A percentile compares a stretch with the other conserved stretches of the same genome.
Evolutionary conservation across 2,113 vertebrate genomes (phyloP).

Genomic region (Rhea americana): DNA sequence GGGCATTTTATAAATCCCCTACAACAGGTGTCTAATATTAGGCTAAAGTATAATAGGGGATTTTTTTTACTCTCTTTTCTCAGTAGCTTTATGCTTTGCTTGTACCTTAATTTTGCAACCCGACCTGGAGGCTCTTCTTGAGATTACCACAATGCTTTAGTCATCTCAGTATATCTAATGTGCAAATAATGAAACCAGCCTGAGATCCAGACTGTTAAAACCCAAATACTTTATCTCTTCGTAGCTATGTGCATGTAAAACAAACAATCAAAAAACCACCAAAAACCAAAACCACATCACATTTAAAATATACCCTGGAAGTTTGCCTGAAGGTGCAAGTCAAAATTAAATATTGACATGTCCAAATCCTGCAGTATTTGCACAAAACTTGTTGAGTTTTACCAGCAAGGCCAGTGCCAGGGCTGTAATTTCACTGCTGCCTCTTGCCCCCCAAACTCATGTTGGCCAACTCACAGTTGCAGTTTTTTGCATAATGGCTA

Average conservation of each 20-base stretch:
- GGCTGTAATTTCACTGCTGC: background rate
- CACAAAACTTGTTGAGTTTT: background rate
- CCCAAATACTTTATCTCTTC: background rate
- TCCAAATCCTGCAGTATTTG: background rate
- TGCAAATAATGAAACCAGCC: background rate
- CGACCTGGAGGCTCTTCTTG: conserved; percentile 10
- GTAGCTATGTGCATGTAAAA: background rate
- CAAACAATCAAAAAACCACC: background rate
- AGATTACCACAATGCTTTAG: conserved; percentile 4
- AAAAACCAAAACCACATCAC: background rate
- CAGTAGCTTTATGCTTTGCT: background rate
- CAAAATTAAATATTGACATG: background rate
- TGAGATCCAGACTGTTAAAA: background rate
- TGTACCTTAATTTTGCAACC: background rate
- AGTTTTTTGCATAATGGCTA: background rate
- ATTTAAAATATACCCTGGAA: background rate
- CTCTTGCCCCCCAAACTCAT: background rate
- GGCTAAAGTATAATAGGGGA: background rate
- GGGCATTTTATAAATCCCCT: conserved; percentile 2
- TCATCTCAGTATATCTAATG: background rate
- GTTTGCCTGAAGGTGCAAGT: background rate
- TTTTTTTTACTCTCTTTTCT: conserved; percentile 6
- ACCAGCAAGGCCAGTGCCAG: background rate
- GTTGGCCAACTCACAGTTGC: background rate
- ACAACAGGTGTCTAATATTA: conserved; percentile 25